A percentile compares a stretch with the other conserved stretches of the same genome.
Conservation (phyloP, 2,797 vertebrate species). For the Phataginus tetradactyla region DNA sequence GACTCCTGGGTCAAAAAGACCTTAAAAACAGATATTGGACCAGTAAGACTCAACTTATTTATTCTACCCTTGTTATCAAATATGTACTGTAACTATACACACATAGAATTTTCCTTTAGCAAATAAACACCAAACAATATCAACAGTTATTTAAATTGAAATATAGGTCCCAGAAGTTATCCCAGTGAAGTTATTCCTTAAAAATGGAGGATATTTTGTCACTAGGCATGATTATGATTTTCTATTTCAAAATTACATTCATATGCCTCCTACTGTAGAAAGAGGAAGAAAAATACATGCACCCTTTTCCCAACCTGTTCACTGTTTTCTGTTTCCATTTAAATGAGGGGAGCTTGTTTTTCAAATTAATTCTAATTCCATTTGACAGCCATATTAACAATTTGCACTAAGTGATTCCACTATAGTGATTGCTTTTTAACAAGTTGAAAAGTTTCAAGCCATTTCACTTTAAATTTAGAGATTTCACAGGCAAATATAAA, state of each 20-base stretch:
- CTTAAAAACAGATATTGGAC: constrained; percentile 73
- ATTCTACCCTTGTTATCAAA: constrained; percentile 63
- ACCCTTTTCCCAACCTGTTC: background rate
- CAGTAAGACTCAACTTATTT: constrained; percentile 72
- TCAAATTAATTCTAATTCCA: constrained; percentile 29
- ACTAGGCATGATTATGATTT: background rate
- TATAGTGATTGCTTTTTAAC: background rate
- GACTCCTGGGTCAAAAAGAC: constrained; percentile 79
- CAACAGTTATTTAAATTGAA: constrained; percentile 46
- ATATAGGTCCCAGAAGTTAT: background rate
- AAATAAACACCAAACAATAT: constrained; percentile 46
- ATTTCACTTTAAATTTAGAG: constrained; percentile 47
- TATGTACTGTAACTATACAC: constrained; percentile 24
- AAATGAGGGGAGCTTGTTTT: constrained; percentile 50
- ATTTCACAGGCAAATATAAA: constrained; percentile 12
- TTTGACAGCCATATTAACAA: constrained; percentile 2
- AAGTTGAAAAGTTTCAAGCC: constrained; percentile 29
- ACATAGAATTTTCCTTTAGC: constrained; percentile 21
- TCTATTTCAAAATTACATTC: constrained; percentile 35
- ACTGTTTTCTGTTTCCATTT: constrained; percentile 55
- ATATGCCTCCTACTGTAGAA: constrained; percentile 15
- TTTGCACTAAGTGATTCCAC: background rate
- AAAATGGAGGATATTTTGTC: constrained; percentile 35
- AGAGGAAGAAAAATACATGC: constrained; percentile 11
- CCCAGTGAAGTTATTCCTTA: constrained; percentile 9